Base-by-base conservation (phyloP, 2,888 invertebrate species). In the Epinotia bilunana region DNA sequence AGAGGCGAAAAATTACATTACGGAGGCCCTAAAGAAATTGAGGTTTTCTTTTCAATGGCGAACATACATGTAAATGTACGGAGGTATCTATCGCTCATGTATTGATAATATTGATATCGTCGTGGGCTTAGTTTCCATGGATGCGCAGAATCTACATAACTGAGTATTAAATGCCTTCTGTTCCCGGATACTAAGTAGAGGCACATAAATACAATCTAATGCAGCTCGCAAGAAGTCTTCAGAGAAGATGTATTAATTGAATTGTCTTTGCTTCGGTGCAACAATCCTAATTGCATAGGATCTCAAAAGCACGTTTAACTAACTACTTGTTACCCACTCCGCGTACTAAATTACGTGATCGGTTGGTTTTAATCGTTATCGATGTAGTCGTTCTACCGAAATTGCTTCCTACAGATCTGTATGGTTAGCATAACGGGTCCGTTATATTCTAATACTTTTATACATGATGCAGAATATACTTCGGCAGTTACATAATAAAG, bases 1-100 rank as follows among this genome's bases (percentile, higher is more conserved):
- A 89, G 86, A 91, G 85, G 86, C 86, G 85, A 90, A 88, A 92
- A 92, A 93, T 93, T 91, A 92, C 89, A 93, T 93, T 93, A 94
- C 86, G 86, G 85, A 89, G 91, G 91, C 87, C 87, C 85, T 82
- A 82, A 80, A 88, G 85, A 90, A 87, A 91, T 91, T 89, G 90
- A 85, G 86, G 88, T 83, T 87, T 85, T 82, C 84, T 87, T 79
- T 83, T 84, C 83, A 84, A 81, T 83, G 81, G 79, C 82, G 81
- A 82, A 83, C 83, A 84, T 84, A 82, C 83, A 84, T 84, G 82
- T 85, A 83, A 83, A 65, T 67, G 55, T 72, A 67, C 71, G 23
- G 33, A 71, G 61, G 46, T 72, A 75, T 74, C 43, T 71, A 71
- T 74, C 60, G 58, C 23, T 49, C 53, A 65, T 75, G 46, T 67